These are phyloP conservation scores for Pterocles orientalis DNA, from an alignment of 2,113 vertebrate species.

Conservation along the genomic window DNA sequence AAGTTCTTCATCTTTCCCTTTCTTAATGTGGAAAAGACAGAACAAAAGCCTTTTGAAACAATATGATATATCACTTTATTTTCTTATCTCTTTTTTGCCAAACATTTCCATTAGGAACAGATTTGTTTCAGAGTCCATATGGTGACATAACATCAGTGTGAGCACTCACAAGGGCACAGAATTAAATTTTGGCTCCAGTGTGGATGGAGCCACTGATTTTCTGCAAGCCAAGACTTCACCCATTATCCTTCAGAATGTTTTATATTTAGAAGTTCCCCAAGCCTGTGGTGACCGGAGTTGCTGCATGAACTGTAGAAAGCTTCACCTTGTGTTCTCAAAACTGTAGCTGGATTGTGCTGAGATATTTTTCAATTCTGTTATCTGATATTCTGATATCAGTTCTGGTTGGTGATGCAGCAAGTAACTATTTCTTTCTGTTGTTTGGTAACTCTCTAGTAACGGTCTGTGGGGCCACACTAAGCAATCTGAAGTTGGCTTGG, in stretches of 20 bases:
- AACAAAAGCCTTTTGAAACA: background rate
- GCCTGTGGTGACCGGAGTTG: background rate
- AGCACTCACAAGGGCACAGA: background rate
- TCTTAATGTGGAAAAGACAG: background rate
- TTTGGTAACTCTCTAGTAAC: background rate
- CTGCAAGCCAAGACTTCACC: background rate
- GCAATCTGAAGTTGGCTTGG: background rate
- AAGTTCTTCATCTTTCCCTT: background rate
- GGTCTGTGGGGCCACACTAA: background rate
- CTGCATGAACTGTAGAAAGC: background rate
- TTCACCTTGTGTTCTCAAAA: background rate
- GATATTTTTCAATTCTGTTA: background rate
- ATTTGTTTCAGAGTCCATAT: background rate
- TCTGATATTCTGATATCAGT: too few relatives aligned
- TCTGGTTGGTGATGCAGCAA: background rate
- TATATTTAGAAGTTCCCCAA: background rate
- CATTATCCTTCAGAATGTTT: background rate
- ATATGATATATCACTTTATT: background rate
- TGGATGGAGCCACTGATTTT: background rate
- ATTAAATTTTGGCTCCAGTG: background rate
- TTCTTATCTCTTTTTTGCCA: background rate
- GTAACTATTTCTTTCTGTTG: background rate
- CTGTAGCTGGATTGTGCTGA: background rate
- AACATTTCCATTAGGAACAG: background rate
- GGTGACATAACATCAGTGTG: background rate